Base-by-base conservation (phyloP, 2,113 vertebrate species). In the Panthera uncia region DNA sequence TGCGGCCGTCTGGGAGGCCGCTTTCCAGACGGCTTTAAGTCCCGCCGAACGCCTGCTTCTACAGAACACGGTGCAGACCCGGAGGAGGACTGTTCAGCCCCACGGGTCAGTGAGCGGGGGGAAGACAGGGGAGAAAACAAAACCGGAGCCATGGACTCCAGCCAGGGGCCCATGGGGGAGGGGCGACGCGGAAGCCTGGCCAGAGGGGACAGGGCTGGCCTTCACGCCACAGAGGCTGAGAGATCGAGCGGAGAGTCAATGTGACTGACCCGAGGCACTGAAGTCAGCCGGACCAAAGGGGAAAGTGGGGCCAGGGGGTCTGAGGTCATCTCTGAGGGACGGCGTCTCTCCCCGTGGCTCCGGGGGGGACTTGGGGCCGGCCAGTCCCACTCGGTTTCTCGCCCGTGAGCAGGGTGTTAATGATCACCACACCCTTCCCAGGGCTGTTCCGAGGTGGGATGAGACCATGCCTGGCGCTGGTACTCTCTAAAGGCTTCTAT, bases 361-460 rank as follows among this genome's bases (percentile, higher is more conserved):
- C 10, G 15, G 7, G 65, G 65, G 7, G n/a, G 66, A 16, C 9
- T 0, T 1, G 13, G 31, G 52, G 13, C 38, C 36, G 65, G 65
- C 63, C 14, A 36, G 0, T 0, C 27, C 55, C 2, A 15, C 48
- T 31, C 18, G 4, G 50, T 1, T 16, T 33, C 66, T 45, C 52
- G 3, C 57, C 12, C 6, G 11, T 4, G 16, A 69, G 48, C 18
- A 41, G 31, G 71, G 52, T 2, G 14, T 2, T 19, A n/a, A 36
- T 0, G 25, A 2, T 6, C 5, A 0, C 41, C 36, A 4, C 0
- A 0, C 21, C 88, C 82, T 33, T 48, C 23, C 5, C 27, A 29
- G 29, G 29, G 63, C 79, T 23, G 16, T 23, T 12, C n/a, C 1
- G 4, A 4, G 82, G 11, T 7, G 52, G 23, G 33, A 45, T 2